Conservation (phyloP, 1,140 invertebrate species). For the Aricia agestis region DNA sequence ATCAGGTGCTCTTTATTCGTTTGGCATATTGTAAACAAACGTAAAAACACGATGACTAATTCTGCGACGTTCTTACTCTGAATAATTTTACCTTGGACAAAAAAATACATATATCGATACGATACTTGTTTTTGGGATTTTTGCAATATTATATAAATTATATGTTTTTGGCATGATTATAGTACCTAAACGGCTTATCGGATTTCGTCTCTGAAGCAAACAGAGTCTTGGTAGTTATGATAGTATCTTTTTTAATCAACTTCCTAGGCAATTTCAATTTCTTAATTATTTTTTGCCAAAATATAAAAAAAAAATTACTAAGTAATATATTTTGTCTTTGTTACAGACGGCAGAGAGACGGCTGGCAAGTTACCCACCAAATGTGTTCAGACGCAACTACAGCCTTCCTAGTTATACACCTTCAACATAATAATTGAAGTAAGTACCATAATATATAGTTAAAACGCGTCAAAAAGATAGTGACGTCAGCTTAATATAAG, state of each 20-base stretch:
- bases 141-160: too few species aligned
- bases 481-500: too few species aligned
- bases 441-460: constrained; percentile 1
- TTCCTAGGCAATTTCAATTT: too few species aligned
- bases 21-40: not conserved
- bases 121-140: too few species aligned
- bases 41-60: not conserved
- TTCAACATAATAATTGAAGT: constrained; percentile 8
- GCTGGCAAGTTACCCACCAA: constrained; percentile 35
- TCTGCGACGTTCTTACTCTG: not conserved
- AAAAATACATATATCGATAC: too few species aligned
- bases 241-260: too few species aligned
- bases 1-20: not conserved
- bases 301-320: not conserved
- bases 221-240: too few species aligned
- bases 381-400: constrained; percentile 61
- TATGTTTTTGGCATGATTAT: too few species aligned
- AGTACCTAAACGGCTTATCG: too few species aligned
- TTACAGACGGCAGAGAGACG: constrained; percentile 39
- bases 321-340: constrained; percentile 31
- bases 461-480: too few species aligned
- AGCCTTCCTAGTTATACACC: constrained; percentile 38
- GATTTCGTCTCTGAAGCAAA: too few species aligned
- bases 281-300: too few species aligned
- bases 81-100: not conserved